Percentiles rank a stretch among this genome's conserved stretches.
Evolutionary conservation across 2,797 vertebrate species (phyloP).

Genomic region (Chiroxiphia lanceolata): DNA sequence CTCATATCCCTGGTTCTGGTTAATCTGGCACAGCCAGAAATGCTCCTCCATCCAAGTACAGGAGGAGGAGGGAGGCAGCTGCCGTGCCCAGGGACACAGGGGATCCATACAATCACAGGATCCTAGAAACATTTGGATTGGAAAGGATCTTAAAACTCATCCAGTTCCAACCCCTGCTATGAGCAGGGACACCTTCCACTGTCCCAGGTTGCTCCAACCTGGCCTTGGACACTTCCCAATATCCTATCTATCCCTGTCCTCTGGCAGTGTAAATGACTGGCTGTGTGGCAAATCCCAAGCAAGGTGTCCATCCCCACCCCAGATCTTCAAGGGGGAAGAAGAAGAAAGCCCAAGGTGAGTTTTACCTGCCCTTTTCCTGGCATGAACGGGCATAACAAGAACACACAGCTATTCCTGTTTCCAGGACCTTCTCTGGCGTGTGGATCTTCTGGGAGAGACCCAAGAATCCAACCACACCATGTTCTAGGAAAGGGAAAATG

Average conservation of each 20-base stretch:
- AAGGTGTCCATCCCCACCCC: background rate
- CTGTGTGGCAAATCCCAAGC: rapidly evolving
- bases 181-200: background rate
- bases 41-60: background rate
- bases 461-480: slow-evolving; percentile 80
- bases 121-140: background rate
- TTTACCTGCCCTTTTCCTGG: slow-evolving; percentile 82
- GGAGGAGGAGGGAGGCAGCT: background rate
- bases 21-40: background rate
- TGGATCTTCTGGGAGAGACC: slow-evolving; percentile 79
- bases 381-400: slow-evolving; percentile 81
- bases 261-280: background rate
- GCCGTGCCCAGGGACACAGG: rapidly evolving
- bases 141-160: background rate
- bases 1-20: background rate
- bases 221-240: background rate
- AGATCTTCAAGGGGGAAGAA: background rate
- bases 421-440: slow-evolving; percentile 78
- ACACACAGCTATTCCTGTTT: slow-evolving; percentile 78
- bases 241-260: background rate
- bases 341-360: background rate
- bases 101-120: background rate
- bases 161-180: background rate
- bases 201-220: rapidly evolving
- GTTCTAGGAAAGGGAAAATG: slow-evolving; percentile 63